phyloP scores from a whole-genome alignment of 1,140 invertebrate genomes.

The Lysiphlebus fabarum region DNA sequence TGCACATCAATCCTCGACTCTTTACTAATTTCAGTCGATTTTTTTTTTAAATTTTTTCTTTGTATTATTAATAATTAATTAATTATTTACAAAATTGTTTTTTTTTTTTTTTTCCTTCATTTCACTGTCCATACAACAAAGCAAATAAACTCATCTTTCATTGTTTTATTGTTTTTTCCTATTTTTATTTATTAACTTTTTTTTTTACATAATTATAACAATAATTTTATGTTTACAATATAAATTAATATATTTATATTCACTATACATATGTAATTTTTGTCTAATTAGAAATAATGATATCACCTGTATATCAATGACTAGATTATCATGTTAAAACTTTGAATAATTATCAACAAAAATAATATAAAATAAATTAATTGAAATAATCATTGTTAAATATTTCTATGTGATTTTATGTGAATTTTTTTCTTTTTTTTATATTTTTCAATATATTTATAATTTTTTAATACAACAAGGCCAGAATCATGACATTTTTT shows the following conservation, averaged over 20 bases:
- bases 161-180: too few relatives aligned
- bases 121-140: conserved; percentile 23
- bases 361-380: too few relatives aligned
- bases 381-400: too few relatives aligned
- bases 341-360: not conserved
- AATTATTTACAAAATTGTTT: conserved; percentile 29
- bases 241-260: too few relatives aligned
- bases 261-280: too few relatives aligned
- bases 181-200: conserved; percentile 4
- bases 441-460: not conserved
- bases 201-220: not conserved
- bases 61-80: conserved; percentile 52
- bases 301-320: conserved; percentile 10
- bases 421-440: not conserved
- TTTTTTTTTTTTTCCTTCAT: conserved; percentile 16
- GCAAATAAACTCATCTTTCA: conserved; percentile 1
- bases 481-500: not conserved
- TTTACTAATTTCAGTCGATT: not conserved
- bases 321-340: conserved; percentile 11
- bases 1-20: not conserved
- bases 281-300: not conserved
- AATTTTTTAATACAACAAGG: too few relatives aligned
- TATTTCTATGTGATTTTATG: conserved; percentile 14
- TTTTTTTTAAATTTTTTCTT: conserved; percentile 32
- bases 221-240: not conserved